Evolutionary conservation across 2,888 invertebrate species (phyloP), one percentile per base, ranked within the genome.

Genomic region (Cenopis cana): DNA sequence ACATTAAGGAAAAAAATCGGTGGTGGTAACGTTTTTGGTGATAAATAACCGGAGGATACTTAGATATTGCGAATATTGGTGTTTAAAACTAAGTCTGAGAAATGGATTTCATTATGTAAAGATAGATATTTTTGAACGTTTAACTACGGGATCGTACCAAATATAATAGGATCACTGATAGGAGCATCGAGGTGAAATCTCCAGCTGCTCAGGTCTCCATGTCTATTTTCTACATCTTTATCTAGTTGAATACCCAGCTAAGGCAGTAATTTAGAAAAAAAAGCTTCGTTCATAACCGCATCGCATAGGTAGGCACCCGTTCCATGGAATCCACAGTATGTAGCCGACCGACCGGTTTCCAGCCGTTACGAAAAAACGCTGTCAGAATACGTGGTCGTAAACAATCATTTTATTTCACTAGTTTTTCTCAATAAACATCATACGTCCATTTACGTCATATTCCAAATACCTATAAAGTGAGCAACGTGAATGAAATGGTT

Each of bases 401-500:
- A 71, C 71, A 71, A 71, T 71, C 67, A 71, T 71, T 71, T 71
- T 71, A 73, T 73, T 57, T 70, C 70, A 61, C 60, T 70, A 62
- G 70, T 67, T 73, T 67, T 68, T 72, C 64, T 68, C 69, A 59
- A 69, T 60, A 64, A 65, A 69, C 69, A 72, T 72, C 64, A 69
- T 72, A 70, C 66, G 64, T 73, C 71, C 65, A 68, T 72, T 74
- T 72, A 68, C 78, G 82, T 87, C 85, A 85, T 88, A 89, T 85
- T 85, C 83, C 82, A 85, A 89, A 89, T 88, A 86, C 82, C 85
- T 79, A 81, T 83, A 82, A 78, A 81, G 79, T 85, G 82, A 83
- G 87, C 67, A 84, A 88, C 84, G 82, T 90, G 89, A 90, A 90
- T 90, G 90, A 89, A 90, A 87, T 80, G 81, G 81, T 81, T 85